A percentile compares a stretch with the other conserved stretches of the same genome.
Evolutionary conservation across 2,888 invertebrate species (phyloP).

Genomic region (Ormyrus labotus): DNA sequence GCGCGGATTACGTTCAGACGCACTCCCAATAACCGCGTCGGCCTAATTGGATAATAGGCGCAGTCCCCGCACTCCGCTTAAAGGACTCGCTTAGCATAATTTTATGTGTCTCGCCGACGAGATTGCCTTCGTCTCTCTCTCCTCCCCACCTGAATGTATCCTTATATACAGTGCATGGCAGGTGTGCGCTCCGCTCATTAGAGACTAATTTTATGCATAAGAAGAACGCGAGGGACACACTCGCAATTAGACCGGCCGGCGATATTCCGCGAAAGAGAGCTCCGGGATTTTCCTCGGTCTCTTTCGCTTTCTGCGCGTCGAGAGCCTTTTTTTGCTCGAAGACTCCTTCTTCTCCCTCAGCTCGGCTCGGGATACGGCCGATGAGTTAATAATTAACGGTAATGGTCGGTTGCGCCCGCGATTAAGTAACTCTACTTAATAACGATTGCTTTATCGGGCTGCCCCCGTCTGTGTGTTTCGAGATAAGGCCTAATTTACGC

Average conservation of each 20-base stretch:
- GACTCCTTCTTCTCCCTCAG: too few relatives aligned
- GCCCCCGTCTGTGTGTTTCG: too few relatives aligned
- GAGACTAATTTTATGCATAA: conserved; percentile 34
- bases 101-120: not conserved
- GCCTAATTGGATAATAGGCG: conserved; percentile 43
- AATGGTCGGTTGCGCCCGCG: not conserved
- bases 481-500: too few relatives aligned
- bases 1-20: too few relatives aligned
- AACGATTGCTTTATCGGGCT: too few relatives aligned
- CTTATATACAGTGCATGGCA: not conserved
- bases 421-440: not conserved
- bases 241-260: conserved; percentile 13
- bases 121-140: too few relatives aligned
- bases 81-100: conserved; percentile 25
- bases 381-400: not conserved
- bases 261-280: not conserved
- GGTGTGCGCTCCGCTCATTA: conserved; percentile 34
- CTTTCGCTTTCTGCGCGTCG: too few relatives aligned
- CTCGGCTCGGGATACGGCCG: too few relatives aligned
- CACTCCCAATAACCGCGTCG: conserved; percentile 22
- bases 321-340: not conserved
- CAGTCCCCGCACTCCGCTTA: not conserved
- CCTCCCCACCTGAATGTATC: too few relatives aligned
- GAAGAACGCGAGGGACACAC: not conserved
- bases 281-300: conserved; percentile 1